These are phyloP conservation scores for Fundulus diaphanus DNA, from an alignment of 2,797 vertebrate genomes.

Conservation along the genomic window DNA sequence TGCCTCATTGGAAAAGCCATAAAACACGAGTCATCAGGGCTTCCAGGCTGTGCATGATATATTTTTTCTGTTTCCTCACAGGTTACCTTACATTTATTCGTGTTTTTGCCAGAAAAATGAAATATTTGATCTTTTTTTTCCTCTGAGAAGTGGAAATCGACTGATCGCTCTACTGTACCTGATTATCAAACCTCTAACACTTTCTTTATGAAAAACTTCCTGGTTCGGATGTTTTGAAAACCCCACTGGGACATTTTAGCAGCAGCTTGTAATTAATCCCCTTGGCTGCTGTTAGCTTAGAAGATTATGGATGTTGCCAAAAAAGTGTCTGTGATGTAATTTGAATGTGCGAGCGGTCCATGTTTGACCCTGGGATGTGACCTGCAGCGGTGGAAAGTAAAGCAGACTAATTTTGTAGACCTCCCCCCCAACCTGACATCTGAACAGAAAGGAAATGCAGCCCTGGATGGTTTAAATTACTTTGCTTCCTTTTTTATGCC, in stretches of 20 bases:
- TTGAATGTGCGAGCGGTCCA: conserved; percentile 48
- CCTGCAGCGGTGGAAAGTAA: conserved; percentile 74
- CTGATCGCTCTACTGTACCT: conserved; percentile 14
- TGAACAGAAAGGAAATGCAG: conserved; percentile 70
- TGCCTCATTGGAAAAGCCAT: conserved; percentile 82
- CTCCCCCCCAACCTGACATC: conserved; percentile 72
- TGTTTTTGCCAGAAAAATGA: conserved; percentile 41
- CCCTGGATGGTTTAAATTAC: conserved; percentile 68
- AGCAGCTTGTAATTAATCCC: conserved; percentile 33
- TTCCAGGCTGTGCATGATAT: conserved; percentile 70
- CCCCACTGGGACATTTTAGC: conserved; percentile 24
- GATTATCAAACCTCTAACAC: conserved; percentile 18
- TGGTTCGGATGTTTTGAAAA: conserved; percentile 22
- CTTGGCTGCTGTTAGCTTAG: conserved; percentile 30
- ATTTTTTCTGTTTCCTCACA: conserved; percentile 69
- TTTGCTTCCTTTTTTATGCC: conserved; percentile 74
- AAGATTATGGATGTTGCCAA: conserved; percentile 38
- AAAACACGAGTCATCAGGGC: conserved; percentile 76
- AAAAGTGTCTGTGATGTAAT: conserved; percentile 64
- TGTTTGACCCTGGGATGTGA: conserved; percentile 50
- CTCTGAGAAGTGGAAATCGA: conserved; percentile 8
- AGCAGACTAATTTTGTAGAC: conserved; percentile 53
- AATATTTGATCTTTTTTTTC: conserved; percentile 24
- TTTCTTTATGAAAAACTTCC: conserved; percentile 22
- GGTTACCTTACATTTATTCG: conserved; percentile 54